Evolutionary conservation across 53 echinoderm and acorn worm genomes (phyloP).

Genomic region (Paracentrotus lividus): DNA sequence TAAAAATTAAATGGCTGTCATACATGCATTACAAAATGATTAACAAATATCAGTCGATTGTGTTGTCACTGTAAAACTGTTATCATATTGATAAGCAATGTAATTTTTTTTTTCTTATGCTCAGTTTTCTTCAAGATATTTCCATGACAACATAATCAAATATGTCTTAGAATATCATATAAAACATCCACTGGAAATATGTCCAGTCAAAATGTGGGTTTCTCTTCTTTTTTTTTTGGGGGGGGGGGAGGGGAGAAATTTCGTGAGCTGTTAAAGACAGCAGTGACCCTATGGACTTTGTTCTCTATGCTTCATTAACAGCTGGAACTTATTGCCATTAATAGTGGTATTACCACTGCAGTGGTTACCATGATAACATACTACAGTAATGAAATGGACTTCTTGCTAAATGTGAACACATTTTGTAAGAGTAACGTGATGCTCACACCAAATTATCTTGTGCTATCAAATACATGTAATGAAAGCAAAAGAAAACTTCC

Average conservation of each 20-base stretch:
- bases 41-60: slow-evolving; percentile 28
- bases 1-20: slow-evolving; percentile 24
- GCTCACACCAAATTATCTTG: slow-evolving; percentile 38
- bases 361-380: slow-evolving; percentile 47
- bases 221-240: no score
- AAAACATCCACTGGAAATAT: slow-evolving; percentile 19
- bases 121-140: slow-evolving; percentile 36
- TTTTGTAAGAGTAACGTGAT: slow-evolving; percentile 31
- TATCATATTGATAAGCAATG: slow-evolving; percentile 36
- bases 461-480: slow-evolving; percentile 50
- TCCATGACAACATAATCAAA: slow-evolving; percentile 34
- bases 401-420: slow-evolving; percentile 45
- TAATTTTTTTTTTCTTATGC: slow-evolving; percentile 5
- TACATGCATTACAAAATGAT: slow-evolving; percentile 32
- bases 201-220: no score
- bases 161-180: slow-evolving; percentile 23
- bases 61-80: slow-evolving; percentile 38
- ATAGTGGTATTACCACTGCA: slow-evolving; percentile 22
- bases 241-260: not conserved
- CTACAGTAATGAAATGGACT: slow-evolving; percentile 10
- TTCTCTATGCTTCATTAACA: slow-evolving; percentile 45
- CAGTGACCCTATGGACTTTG: no score
- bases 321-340: slow-evolving; percentile 17
- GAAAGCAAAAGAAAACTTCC: slow-evolving; percentile 32
- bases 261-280: not conserved